Evolutionary conservation across 2,888 invertebrate species (phyloP).

Genomic region (Patella pellucida): DNA sequence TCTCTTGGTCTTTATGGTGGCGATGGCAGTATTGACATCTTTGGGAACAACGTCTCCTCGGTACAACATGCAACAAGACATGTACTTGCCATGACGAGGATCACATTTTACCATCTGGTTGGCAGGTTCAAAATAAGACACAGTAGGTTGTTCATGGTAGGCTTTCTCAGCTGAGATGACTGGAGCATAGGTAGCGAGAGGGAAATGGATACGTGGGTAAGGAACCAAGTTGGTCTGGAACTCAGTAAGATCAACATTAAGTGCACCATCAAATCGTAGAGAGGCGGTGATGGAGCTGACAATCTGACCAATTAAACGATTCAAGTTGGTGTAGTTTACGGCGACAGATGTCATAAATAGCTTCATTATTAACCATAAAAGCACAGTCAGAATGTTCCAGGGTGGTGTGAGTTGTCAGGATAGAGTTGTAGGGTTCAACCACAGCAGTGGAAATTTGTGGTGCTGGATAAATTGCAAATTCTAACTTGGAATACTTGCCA

Average conservation of each 20-base stretch:
- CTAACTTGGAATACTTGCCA: constrained; percentile 84
- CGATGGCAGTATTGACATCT: constrained; percentile 68
- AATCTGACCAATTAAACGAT: constrained; percentile 93
- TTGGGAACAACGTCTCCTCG: constrained; percentile 70
- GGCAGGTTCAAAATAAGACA: constrained; percentile 64
- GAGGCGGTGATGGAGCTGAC: constrained; percentile 70
- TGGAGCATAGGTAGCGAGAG: constrained; percentile 87
- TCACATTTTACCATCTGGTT: constrained; percentile 70
- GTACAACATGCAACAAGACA: constrained; percentile 72
- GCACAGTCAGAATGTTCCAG: constrained; percentile 93
- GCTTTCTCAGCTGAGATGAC: constrained; percentile 95
- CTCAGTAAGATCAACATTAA: constrained; percentile 74
- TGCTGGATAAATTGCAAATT: constrained; percentile 90
- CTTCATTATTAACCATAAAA: constrained; percentile 95
- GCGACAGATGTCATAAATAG: constrained; percentile 88
- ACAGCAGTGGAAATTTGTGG: constrained; percentile 92
- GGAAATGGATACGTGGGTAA: constrained; percentile 82
- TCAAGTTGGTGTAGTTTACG: constrained; percentile 85
- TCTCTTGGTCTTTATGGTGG: constrained; percentile 68
- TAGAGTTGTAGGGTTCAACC: constrained; percentile 96
- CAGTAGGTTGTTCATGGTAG: constrained; percentile 84
- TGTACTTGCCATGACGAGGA: constrained; percentile 71
- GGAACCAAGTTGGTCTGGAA: constrained; percentile 73
- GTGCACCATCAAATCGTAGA: constrained; percentile 73
- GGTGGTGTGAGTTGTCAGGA: constrained; percentile 94